Evolutionary conservation across 2,797 vertebrate species (phyloP).

Genomic region (Sternotherus odoratus): DNA sequence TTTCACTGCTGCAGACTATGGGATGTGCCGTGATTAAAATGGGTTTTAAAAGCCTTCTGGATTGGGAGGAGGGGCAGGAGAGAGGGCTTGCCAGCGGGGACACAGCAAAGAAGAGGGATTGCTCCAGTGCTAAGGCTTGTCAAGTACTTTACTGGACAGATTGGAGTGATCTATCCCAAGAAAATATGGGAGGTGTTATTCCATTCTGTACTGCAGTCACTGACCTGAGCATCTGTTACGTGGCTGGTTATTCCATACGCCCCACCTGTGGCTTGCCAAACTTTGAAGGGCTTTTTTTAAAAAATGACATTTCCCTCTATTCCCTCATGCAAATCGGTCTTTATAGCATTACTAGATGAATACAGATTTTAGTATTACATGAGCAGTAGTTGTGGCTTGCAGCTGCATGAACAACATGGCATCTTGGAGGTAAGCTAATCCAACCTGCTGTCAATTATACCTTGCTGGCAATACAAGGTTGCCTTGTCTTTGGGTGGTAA

Average conservation of each 20-base stretch:
- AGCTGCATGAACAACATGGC: background rate
- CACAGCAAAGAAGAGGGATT: background rate
- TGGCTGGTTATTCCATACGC: fast-evolving
- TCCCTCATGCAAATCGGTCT: background rate
- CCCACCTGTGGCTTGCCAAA: too few species aligned
- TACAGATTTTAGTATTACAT: constrained; percentile 61
- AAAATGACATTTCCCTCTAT: background rate
- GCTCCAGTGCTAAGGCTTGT: background rate
- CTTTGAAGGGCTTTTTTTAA: fast-evolving
- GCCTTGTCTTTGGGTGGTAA: constrained; percentile 69
- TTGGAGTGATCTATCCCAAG: fast-evolving
- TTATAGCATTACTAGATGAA: background rate
- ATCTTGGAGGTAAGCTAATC: constrained; percentile 71
- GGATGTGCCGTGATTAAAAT: fast-evolving
- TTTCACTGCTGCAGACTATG: fast-evolving
- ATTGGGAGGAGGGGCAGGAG: too few species aligned
- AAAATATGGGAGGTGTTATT: background rate
- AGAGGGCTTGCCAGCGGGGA: background rate
- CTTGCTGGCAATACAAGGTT: constrained; percentile 69
- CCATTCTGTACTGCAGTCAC: background rate
- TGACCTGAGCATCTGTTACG: fast-evolving
- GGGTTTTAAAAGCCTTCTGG: background rate
- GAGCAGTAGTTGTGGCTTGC: constrained; percentile 59
- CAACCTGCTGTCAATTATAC: constrained; percentile 59
- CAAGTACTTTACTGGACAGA: fast-evolving